A percentile compares a stretch with the other conserved stretches of the same genome.
These are phyloP conservation scores for Patella depressa DNA, from an alignment of 2,888 invertebrate species.

Conservation along the genomic window DNA sequence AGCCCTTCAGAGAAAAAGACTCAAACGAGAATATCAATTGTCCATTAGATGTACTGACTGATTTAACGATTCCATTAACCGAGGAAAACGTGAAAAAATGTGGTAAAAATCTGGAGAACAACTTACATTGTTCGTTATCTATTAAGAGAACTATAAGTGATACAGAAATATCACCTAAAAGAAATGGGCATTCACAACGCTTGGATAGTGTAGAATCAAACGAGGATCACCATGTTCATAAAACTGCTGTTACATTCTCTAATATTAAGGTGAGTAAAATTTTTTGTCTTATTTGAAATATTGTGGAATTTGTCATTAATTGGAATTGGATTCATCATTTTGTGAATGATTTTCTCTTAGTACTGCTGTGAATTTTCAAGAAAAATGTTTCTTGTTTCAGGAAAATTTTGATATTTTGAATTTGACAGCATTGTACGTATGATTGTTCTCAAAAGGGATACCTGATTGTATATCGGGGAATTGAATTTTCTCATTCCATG, in stretches of 20 bases:
- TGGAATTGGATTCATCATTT: neutral
- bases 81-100: conserved; percentile 17
- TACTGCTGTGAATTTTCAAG: too few relatives aligned
- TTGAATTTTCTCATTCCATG: too few relatives aligned
- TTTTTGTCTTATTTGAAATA: neutral
- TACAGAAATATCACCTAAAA: conserved; percentile 29
- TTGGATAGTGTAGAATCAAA: conserved; percentile 31
- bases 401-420: too few relatives aligned
- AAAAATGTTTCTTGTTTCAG: too few relatives aligned
- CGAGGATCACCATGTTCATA: conserved; percentile 21
- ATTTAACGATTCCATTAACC: conserved; percentile 19
- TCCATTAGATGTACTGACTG: conserved; percentile 33
- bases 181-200: conserved; percentile 23
- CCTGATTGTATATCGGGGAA: too few relatives aligned
- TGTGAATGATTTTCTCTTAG: neutral
- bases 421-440: too few relatives aligned
- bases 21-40: conserved; percentile 63
- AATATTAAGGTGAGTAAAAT: conserved; percentile 36
- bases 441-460: too few relatives aligned
- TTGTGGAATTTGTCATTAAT: neutral
- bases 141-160: conserved; percentile 40
- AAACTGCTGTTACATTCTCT: conserved; percentile 30
- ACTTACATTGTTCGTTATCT: conserved; percentile 23
- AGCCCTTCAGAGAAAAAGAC: conserved; percentile 53
- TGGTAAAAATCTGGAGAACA: conserved; percentile 18